Evolutionary conservation across 2,113 vertebrate species (phyloP), one percentile per base, ranked within the genome.

Genomic region (Aegotheles bennettii): DNA sequence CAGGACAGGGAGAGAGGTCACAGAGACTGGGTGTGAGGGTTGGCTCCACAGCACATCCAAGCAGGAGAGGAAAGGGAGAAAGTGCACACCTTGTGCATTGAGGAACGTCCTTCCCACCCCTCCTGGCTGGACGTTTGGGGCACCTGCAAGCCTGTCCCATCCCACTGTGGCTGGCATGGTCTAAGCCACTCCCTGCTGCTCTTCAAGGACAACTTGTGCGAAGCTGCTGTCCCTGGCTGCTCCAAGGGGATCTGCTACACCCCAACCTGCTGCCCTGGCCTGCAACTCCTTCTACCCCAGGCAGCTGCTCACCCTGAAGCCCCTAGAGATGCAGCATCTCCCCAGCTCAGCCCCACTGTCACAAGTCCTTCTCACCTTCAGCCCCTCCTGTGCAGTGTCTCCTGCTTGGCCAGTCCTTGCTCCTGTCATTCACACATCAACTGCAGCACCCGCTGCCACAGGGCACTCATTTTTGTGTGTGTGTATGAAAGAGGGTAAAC

Each of bases 61-160:
- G 59, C 29, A 35, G 42, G 36, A 75, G 56, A 47, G 11, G 47
- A n/a, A 43, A 57, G 43, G 40, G 54, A 78, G 47, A 10, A 43
- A 25, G 24, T 1, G 11, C 0, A 2, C 16, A n/a, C 56, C 17
- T 56, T 16, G 42, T 50, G 28, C 6, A 1, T 1, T n/a, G 50
- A 38, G 43, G 64, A 78, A 26, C 19, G 5, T 28, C 40, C 26
- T 54, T 69, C 40, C 47, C 0, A 1, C 18, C 26, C 18, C 8
- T 84, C 25, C 71, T 64, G 68, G 42, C 35, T 35, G 54, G 28
- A 54, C n/a, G 33, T 16, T 40, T 0, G 5, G 45, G 54, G n/a
- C 1, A 2, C n/a, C 54, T 47, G 40, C 29, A 12, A 17, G 54
- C 24, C 48, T 64, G 15, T 50, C 64, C 42, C 20, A 10, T 67